Base-by-base conservation (phyloP, 2,113 vertebrate genomes). In the Callionymus lyra region DNA sequence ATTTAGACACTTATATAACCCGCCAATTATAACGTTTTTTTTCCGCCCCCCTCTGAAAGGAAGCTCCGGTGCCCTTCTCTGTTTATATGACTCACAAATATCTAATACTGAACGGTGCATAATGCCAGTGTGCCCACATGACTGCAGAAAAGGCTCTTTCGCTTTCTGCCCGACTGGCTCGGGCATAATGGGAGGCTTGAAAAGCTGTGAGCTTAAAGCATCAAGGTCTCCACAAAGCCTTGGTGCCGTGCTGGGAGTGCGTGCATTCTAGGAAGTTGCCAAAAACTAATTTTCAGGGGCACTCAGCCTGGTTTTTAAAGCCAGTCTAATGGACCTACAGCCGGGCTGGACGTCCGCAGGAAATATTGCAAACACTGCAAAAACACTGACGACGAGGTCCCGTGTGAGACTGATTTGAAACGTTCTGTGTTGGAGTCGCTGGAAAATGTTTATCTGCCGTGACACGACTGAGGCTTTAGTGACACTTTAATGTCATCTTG, bases 1-100 rank as follows among this genome's bases (percentile, higher is more conserved):
- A 85, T 86, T 88, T 84, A 79, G 71, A 75, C 74, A 81, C 80
- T 84, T 83, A 83, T 82, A 79, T 82, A 85, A 85, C 80, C 81
- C 75, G 69, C 81, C 84, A 86, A 85, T 86, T 87, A 85, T 79
- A 77, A 81, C 66, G 70, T 67, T 72, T 64, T 66, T 65, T 70
- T 63, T 70, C 45, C 45, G 32, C 50, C 53, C 61, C 62, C 53
- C 15, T 9, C 10, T 16, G 6, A 44, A 33, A 71, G 68, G 74
- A 77, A 73, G 71, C 74, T 69, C 67, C 68, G 50, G 58, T 75
- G 78, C 63, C 67, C 76, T 75, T 70, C 70, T 74, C 74, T 84
- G 84, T 86, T 86, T 84, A 83, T 82, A 80, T 74, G 80, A 82
- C 77, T 86, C 76, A 72, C 77, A 80, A 81, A 83, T 84, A 84